A percentile compares a stretch with the other conserved stretches of the same genome.
Conservation (phyloP, 2,797 vertebrate genomes). For the Phoxinus dragarum region DNA sequence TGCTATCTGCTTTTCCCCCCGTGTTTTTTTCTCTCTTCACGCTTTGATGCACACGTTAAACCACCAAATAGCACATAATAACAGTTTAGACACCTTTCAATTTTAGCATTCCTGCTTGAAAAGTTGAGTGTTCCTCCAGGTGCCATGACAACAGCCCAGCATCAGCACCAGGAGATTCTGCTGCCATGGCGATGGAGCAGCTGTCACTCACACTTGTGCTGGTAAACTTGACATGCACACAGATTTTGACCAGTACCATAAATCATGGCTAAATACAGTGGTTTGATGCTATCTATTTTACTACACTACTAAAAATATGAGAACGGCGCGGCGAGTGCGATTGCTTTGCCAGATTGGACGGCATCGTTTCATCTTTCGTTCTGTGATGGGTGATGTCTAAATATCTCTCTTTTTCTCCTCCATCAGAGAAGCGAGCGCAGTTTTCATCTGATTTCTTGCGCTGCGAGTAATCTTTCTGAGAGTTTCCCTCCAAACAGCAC, state of each 20-base stretch:
- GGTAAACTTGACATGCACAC: neutral
- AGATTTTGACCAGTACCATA: conserved; percentile 22
- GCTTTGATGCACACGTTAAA: conserved; percentile 61
- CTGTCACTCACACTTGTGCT: conserved; percentile 58
- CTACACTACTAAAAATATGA: conserved; percentile 40
- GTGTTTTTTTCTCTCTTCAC: conserved; percentile 52
- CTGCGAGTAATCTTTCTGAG: conserved; percentile 92
- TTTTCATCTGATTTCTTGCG: conserved; percentile 88
- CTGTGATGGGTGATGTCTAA: conserved; percentile 34
- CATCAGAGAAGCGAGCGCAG: conserved; percentile 48
- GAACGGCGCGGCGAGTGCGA: neutral
- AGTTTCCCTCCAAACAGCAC: conserved; percentile 85
- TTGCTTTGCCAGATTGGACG: conserved; percentile 40
- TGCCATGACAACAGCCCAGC: conserved; percentile 64
- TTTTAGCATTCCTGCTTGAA: conserved; percentile 67
- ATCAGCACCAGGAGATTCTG: conserved; percentile 47
- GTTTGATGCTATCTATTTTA: conserved; percentile 22
- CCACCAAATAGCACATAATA: conserved; percentile 72
- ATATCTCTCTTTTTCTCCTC: conserved; percentile 53
- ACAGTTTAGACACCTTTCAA: conserved; percentile 70
- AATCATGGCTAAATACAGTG: conserved; percentile 12
- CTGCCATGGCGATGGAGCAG: conserved; percentile 60
- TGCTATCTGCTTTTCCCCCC: conserved; percentile 41
- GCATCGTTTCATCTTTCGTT: neutral
- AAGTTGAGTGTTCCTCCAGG: conserved; percentile 64